Evolutionary conservation across 2,113 vertebrate genomes (phyloP), one percentile per base, ranked within the genome.

Genomic region (Mus pahari): DNA sequence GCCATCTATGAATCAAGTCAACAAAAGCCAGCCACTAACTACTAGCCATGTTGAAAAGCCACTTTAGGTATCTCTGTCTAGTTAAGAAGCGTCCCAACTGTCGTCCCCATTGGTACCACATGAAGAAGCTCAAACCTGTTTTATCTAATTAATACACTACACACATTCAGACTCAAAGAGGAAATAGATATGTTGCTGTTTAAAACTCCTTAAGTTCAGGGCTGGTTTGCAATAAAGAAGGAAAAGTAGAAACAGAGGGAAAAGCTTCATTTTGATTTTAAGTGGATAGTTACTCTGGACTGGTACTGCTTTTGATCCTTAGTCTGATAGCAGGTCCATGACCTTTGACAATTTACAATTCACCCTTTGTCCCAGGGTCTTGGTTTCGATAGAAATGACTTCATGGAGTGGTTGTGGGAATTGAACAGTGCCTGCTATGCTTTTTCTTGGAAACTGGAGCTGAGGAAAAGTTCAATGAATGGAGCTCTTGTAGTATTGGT

Each of bases 321-420:
- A 26, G 39, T 50, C 11, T 31, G 68, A 75, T 5, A 94, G 48
- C 3, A 71, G 19, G 17, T 64, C n/a, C 39, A 36, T 71, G 70
- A 66, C 64, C 84, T 96, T 58, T 68, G 28, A 70, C 62, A 70
- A 48, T 16, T 90, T 36, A 95, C 45, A 88, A 66, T 71, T 70
- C n/a, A 81, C n/a, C 88, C 20, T 26, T 50, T 68, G 71, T 84
- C 36, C 75, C 92, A 71, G 81, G 95, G 24, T 81, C 12, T 64
- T 26, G 7, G 13, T 90, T 90, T 94, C 86, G 82, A 68, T 6
- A 90, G 71, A 75, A 94, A 92, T 60, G 16, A 74, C 75, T 71
- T 70, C 31, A 60, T 26, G 22, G 3, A 22, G 39, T 31, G 93
- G 55, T 75, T 64, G 42, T 78, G 42, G 86, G 7, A 70, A 55